Evolutionary conservation across 2,797 vertebrate genomes (phyloP).

Genomic region (Platalea minor): DNA sequence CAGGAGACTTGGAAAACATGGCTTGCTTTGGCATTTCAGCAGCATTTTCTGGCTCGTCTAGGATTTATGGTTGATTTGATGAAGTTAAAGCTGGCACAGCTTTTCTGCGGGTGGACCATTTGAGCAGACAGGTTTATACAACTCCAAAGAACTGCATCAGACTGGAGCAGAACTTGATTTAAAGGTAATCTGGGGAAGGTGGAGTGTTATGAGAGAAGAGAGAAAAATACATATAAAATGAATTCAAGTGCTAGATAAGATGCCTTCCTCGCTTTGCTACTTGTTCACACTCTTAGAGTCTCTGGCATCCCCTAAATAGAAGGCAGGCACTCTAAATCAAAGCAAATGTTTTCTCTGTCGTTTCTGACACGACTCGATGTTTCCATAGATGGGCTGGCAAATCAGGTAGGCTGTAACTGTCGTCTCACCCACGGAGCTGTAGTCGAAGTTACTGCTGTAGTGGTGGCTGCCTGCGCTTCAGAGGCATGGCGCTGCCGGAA

Average conservation of each 20-base stretch:
- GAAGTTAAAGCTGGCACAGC: conserved; percentile 41
- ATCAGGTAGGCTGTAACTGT: neutral
- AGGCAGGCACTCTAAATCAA: neutral
- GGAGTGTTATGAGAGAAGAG: conserved; percentile 9
- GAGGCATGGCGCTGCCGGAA: neutral
- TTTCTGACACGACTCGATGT: neutral
- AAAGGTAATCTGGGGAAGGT: conserved; percentile 15
- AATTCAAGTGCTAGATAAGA: conserved; percentile 12
- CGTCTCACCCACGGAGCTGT: neutral
- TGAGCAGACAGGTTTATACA: conserved; percentile 51
- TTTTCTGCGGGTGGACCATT: conserved; percentile 31
- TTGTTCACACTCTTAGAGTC: neutral
- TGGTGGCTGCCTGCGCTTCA: neutral
- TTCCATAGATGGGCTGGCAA: neutral
- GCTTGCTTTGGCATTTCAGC: neutral
- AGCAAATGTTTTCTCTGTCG: conserved; percentile 22
- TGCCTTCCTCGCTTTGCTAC: neutral
- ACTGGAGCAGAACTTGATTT: conserved; percentile 37
- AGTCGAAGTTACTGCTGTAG: neutral
- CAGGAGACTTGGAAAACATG: neutral
- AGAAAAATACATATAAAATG: conserved; percentile 42
- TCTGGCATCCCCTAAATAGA: conserved; percentile 18
- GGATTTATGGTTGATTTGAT: conserved; percentile 31
- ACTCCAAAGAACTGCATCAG: conserved; percentile 25
- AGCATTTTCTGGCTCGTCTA: conserved; percentile 12